Percentiles rank a stretch among this genome's conserved stretches.
phyloP scores from a whole-genome alignment of 2,113 vertebrate genomes.

The Entomyzon cyanotis region DNA sequence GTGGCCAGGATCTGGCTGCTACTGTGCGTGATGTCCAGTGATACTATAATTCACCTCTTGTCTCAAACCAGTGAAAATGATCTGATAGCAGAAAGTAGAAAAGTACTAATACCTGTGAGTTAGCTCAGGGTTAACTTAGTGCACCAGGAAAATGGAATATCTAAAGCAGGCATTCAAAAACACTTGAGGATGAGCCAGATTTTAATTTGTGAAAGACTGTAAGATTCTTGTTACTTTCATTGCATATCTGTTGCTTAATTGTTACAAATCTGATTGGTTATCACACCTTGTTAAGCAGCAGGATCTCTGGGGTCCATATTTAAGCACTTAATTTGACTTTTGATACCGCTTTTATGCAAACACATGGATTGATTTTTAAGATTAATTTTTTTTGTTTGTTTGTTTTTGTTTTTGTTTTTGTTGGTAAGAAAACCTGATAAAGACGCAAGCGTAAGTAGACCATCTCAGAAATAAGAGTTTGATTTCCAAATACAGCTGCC shows the following conservation, averaged over 20 bases:
- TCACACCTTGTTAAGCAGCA: not conserved
- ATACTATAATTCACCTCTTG: not conserved
- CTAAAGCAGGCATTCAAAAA: not conserved
- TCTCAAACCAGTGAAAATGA: not conserved
- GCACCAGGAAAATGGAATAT: not conserved
- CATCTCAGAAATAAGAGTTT: not conserved
- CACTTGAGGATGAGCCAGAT: not conserved
- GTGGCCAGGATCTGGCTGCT: not conserved
- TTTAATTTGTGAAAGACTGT: not conserved
- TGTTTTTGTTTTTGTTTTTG: not conserved
- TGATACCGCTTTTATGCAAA: not conserved
- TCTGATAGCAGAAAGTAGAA: not conserved
- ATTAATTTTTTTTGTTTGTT: not conserved
- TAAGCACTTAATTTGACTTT: not conserved
- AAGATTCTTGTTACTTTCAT: not conserved
- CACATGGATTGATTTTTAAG: not conserved
- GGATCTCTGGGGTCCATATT: not conserved
- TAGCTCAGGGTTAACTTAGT: not conserved
- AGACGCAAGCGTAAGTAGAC: not conserved
- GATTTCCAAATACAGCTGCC: not conserved
- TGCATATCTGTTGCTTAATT: not conserved
- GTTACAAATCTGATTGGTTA: not conserved
- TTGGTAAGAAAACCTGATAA: not conserved
- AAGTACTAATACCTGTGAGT: not conserved
- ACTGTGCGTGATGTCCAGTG: not conserved